Percentiles rank a stretch among this genome's conserved stretches.
Evolutionary conservation across 2,797 vertebrate species (phyloP).

Genomic region (Lepilemur septentrionalis): DNA sequence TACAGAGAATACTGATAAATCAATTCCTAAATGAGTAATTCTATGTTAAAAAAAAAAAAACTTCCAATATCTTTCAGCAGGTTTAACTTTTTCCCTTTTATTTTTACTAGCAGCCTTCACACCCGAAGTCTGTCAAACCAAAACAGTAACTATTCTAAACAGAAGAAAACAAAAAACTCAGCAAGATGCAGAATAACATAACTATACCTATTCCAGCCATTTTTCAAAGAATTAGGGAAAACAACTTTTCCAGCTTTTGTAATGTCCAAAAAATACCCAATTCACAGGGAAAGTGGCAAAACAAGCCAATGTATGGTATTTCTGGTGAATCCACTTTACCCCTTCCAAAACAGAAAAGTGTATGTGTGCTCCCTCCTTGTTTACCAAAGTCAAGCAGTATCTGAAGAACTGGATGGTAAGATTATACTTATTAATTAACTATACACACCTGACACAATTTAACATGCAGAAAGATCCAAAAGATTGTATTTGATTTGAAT

Average conservation of each 20-base stretch:
- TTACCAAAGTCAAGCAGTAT: neutral
- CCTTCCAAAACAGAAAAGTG: neutral
- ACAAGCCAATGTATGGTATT: neutral
- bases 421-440: neutral
- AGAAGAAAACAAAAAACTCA: slow-evolving; percentile 19
- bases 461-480: neutral
- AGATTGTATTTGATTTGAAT: neutral
- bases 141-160: neutral
- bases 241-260: slow-evolving; percentile 7
- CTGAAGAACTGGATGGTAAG: neutral
- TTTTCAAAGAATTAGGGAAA: neutral
- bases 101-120: neutral
- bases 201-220: neutral
- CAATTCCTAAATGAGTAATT: slow-evolving; percentile 11
- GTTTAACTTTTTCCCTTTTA: neutral
- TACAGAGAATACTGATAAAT: neutral
- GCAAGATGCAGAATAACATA: neutral
- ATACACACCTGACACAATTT: neutral
- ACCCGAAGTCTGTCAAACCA: neutral
- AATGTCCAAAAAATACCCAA: neutral
- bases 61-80: neutral
- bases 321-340: neutral
- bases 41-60: neutral
- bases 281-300: neutral
- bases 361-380: neutral